Evolutionary conservation across 2,888 invertebrate genomes (phyloP), one percentile per base, ranked within the genome.

Genomic region (Carcina quercana): DNA sequence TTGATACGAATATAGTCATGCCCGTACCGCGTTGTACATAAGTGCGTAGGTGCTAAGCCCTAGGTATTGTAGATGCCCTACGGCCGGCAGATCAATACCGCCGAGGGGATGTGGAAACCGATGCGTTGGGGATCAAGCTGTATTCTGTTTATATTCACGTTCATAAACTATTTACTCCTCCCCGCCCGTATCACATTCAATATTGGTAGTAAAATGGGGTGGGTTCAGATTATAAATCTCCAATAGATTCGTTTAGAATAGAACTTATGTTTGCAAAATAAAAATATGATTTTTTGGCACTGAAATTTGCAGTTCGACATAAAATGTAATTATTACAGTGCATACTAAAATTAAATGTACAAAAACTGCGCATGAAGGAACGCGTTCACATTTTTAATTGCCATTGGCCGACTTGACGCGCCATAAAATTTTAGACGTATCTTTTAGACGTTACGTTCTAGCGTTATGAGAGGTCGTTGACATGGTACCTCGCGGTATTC

Each of bases 371-470:
- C 55, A 50, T 29, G n/a, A n/a, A n/a, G n/a, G n/a, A n/a, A n/a
- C n/a, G n/a, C n/a, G n/a, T n/a, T 65, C 60, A 71, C 5, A 17
- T 65, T 70, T 58, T 72, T 80, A 76, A 79, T 79, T 78, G 61
- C 62, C 45, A 42, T 48, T 46, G 48, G 47, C 47, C 50, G 53
- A 55, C 73, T 78, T 74, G 72, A 71, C 76, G 80, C 64, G 74
- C 71, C 73, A 79, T 80, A 79, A 80, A 79, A 67, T 70, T 72
- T 68, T 42, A 69, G 59, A 67, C 61, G 61, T 64, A 64, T 56
- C 59, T 60, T 58, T 64, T 54, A n/a, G 55, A 59, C 53, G 46
- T 62, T 61, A 64, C 63, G 59, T 63, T 69, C 65, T 67, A 64
- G 54, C 53, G 54, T 43, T 48, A 37, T 37, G 11, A 37, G 55